phyloP scores from a whole-genome alignment of 2,888 invertebrate genomes.

The Axea sp. region DNA sequence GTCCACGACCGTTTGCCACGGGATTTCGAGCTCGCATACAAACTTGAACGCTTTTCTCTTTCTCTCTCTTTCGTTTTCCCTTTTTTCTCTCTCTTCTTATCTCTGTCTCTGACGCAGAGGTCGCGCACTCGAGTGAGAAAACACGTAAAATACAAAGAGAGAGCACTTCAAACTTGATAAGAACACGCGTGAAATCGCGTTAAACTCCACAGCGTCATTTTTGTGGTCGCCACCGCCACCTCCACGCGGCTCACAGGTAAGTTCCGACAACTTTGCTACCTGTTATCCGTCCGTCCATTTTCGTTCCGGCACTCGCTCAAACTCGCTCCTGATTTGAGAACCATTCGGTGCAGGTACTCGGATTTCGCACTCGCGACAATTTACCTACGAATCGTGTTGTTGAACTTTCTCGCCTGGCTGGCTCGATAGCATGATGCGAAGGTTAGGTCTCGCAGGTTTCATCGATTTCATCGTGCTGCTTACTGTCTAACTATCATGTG shows the following conservation, averaged over 20 bases:
- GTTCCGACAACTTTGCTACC: neutral
- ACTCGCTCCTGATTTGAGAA: no score
- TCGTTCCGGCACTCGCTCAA: no score
- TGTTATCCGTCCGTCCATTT: neutral
- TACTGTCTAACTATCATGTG: constrained; percentile 62
- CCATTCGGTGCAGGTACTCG: no score
- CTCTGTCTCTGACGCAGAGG: constrained; percentile 51
- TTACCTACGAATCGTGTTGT: neutral
- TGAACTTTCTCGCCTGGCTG: constrained; percentile 21
- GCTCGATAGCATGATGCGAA: constrained; percentile 63
- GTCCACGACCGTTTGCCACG: constrained; percentile 78
- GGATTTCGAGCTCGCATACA: constrained; percentile 73
- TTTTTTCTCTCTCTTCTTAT: constrained; percentile 49
- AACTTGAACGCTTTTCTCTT: constrained; percentile 36
- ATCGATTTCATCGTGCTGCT: constrained; percentile 70
- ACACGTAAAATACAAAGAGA: constrained; percentile 35
- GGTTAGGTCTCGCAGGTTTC: constrained; percentile 68
- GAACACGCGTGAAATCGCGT: constrained; percentile 20
- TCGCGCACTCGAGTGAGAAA: constrained; percentile 45
- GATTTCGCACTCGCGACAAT: neutral
- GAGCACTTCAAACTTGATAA: constrained; percentile 3
- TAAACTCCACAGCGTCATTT: constrained; percentile 27
- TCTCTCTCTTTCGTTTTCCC: constrained; percentile 55
- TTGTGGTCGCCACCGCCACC: constrained; percentile 35
- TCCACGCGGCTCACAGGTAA: constrained; percentile 27